Evolutionary conservation across 2,888 invertebrate species (phyloP), one percentile per base, ranked within the genome.

Genomic region (Nasonovia ribisnigri): DNA sequence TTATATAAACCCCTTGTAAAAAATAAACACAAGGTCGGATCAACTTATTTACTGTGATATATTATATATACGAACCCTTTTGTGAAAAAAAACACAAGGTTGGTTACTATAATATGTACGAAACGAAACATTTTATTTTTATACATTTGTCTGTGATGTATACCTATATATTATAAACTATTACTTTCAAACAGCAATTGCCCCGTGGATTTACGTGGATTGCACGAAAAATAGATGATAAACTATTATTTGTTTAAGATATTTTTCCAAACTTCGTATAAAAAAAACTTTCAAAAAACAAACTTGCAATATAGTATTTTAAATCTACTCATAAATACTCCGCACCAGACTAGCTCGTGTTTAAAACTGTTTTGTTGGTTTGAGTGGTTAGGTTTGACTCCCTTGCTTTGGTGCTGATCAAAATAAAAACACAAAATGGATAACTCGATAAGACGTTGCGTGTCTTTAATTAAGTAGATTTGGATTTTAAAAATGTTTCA

Each of bases 1-100:
- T 86, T 86, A 48, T 67, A 51, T 26, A 26, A 57, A 88, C 87
- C 92, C 88, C 84, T 48, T 11, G 51, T 51, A 48, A 88, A 92
- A 88, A 67, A 88, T 48, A 88, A 57, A 67, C 67, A 51, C 88
- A 42, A 88, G 67, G 87, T 77, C 51, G 48, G 67, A 8, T 77
- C 26, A 24, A 67, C 48, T 57, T 60, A 43, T 89, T 89, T 57
- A 89, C 57, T 57, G 77, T 3, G 36, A 20, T 77, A 77, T 77
- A 77, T 36, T 77, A 77, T 77, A 77, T 36, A 77, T 77, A 29
- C 57, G 42, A n/a, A 42, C 46, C 60, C 89, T 2, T 46, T 36
- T n/a, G 4, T 90, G 29, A 86, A 86, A 46, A 84, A 86, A 46
- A 48, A 36, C 20, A 77, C 20, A 36, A 77, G 77, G 77, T 77